phyloP scores from a whole-genome alignment of 2,797 vertebrate genomes.

The Malacoraja senta region DNA sequence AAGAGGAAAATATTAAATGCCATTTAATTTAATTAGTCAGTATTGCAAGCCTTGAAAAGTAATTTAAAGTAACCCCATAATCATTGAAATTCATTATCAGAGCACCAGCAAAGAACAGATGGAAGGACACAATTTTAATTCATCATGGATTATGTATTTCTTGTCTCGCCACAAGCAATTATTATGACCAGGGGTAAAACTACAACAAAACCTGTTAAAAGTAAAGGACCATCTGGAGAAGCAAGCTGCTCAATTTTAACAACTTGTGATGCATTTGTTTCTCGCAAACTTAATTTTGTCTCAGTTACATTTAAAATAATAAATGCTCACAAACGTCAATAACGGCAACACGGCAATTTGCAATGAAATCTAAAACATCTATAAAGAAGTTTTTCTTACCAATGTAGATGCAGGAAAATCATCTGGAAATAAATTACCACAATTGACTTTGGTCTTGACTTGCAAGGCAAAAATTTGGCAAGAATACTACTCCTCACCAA shows the following conservation, averaged over 20 bases:
- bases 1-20: not conserved
- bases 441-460: not conserved
- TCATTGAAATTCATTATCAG: not conserved
- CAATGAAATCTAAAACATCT: not conserved
- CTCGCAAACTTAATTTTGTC: not conserved
- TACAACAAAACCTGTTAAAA: not conserved
- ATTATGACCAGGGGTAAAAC: not conserved
- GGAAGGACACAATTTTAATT: not conserved
- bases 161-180: not conserved
- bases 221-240: not conserved
- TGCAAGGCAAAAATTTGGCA: not conserved
- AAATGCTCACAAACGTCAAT: not conserved
- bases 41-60: not conserved
- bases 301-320: not conserved
- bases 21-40: not conserved
- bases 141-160: not conserved
- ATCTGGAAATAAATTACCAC: not conserved
- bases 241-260: not conserved
- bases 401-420: not conserved
- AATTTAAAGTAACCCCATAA: not conserved
- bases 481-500: not conserved
- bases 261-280: not conserved
- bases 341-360: not conserved
- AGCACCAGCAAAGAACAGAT: not conserved
- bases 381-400: no score